Evolutionary conservation across 2,888 invertebrate genomes (phyloP).

Genomic region (Tetanocera ferruginea): DNA sequence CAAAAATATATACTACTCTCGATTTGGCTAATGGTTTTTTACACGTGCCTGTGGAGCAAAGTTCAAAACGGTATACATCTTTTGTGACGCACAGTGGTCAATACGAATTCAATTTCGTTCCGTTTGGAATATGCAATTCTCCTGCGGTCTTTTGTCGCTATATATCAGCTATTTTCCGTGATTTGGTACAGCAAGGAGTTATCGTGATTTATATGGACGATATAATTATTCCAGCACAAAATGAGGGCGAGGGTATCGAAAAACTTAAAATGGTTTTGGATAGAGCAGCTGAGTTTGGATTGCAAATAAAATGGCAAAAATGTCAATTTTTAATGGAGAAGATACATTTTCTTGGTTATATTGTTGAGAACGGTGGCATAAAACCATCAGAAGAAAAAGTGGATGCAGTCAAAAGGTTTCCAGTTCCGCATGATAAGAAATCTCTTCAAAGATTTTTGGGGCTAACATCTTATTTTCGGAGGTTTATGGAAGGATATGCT

Average conservation of each 20-base stretch:
- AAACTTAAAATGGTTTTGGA: conserved; percentile 24
- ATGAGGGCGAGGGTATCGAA: conserved; percentile 37
- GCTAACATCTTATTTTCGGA: conserved; percentile 44
- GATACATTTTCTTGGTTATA: conserved; percentile 44
- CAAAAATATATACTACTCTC: conserved; percentile 45
- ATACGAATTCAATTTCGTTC: conserved; percentile 44
- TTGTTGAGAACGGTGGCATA: conserved; percentile 44
- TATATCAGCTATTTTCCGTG: conserved; percentile 41
- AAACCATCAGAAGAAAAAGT: conserved; percentile 39
- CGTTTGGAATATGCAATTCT: conserved; percentile 48
- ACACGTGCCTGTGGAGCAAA: conserved; percentile 40
- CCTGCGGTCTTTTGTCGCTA: conserved; percentile 49
- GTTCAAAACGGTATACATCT: conserved; percentile 36
- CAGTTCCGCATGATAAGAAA: conserved; percentile 42
- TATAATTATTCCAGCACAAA: conserved; percentile 42
- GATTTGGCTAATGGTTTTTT: conserved; percentile 44
- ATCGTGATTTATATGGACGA: conserved; percentile 48
- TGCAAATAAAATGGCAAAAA: conserved; percentile 36
- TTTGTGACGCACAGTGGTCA: conserved; percentile 42
- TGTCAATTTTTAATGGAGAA: conserved; percentile 18
- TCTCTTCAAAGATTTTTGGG: conserved; percentile 46
- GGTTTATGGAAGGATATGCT: no score
- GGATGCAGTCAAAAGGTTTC: conserved; percentile 41
- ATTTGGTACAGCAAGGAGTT: conserved; percentile 34
- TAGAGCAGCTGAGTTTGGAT: conserved; percentile 38